phyloP scores from a whole-genome alignment of 2,888 invertebrate species.

The Drosophila parthenogenetica region DNA sequence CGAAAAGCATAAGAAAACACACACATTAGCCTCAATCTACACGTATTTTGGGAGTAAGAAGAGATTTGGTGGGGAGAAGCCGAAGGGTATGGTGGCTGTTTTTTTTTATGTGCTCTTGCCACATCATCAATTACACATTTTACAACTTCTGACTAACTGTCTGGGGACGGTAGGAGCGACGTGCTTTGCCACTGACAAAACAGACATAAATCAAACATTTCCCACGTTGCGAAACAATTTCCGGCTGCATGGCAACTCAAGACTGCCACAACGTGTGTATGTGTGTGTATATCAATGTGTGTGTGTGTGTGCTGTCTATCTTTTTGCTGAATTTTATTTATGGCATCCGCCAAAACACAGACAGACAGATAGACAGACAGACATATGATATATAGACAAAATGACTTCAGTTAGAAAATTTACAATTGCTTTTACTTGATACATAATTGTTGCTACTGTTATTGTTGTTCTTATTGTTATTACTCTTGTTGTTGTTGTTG shows the following conservation, averaged over 20 bases:
- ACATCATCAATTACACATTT: slow-evolving; percentile 80
- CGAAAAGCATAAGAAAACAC: slow-evolving; percentile 33
- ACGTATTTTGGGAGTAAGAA: slow-evolving; percentile 1
- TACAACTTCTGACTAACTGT: slow-evolving; percentile 69
- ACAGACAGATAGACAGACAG: slow-evolving; percentile 35
- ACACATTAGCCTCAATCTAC: slow-evolving; percentile 63
- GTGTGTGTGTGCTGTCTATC: slow-evolving; percentile 61
- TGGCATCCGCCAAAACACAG: slow-evolving; percentile 71
- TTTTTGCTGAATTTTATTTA: slow-evolving; percentile 78
- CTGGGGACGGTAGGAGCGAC: slow-evolving; percentile 20
- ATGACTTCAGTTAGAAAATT: slow-evolving; percentile 79
- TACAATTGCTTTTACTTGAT: slow-evolving; percentile 78
- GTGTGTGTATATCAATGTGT: slow-evolving; percentile 6
- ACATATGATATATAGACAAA: slow-evolving; percentile 75
- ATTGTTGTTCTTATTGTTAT: slow-evolving; percentile 16
- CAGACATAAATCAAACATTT: slow-evolving; percentile 81
- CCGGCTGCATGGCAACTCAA: slow-evolving; percentile 72
- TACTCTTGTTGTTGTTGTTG: slow-evolving; percentile 23
- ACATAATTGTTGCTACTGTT: slow-evolving; percentile 68
- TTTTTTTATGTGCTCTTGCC: slow-evolving; percentile 73
- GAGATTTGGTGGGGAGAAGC: not conserved
- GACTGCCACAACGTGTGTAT: slow-evolving; percentile 42
- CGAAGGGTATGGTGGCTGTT: slow-evolving; percentile 4
- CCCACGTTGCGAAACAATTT: slow-evolving; percentile 81
- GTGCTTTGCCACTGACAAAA: slow-evolving; percentile 69